These are phyloP conservation scores for Lomographa bimaculata DNA, from an alignment of 2,888 invertebrate genomes.

Conservation along the genomic window DNA sequence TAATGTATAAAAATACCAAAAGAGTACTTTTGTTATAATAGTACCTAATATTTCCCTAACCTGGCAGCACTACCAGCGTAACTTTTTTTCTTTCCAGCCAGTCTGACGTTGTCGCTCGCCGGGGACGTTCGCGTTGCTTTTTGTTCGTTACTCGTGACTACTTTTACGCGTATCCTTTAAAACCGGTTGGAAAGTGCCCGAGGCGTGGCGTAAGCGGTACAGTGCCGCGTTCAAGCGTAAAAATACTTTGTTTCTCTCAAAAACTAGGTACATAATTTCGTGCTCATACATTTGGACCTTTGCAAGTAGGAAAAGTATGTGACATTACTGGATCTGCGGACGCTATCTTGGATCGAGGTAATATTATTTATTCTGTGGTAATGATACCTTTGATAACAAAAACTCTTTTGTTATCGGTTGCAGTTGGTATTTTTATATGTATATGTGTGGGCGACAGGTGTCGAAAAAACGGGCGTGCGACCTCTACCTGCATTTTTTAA, in stretches of 20 bases:
- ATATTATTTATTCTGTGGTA: too few relatives aligned
- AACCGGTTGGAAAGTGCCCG: slow-evolving; percentile 77
- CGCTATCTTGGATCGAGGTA: slow-evolving; percentile 38
- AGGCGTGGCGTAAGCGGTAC: slow-evolving; percentile 74
- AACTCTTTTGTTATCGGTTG: slow-evolving; percentile 39
- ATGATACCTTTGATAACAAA: slow-evolving; percentile 38
- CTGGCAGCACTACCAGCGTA: slow-evolving; percentile 58
- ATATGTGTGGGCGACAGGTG: slow-evolving; percentile 30
- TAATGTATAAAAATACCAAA: too few relatives aligned
- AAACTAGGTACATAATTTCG: slow-evolving; percentile 29
- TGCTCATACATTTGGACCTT: slow-evolving; percentile 38
- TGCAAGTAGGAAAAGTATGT: slow-evolving; percentile 35
- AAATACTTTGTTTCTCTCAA: slow-evolving; percentile 49
- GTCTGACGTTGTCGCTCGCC: slow-evolving; percentile 50
- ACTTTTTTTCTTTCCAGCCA: slow-evolving; percentile 54
- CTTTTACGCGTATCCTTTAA: slow-evolving; percentile 69
- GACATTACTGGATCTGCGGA: slow-evolving; percentile 26
- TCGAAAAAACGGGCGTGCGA: slow-evolving; percentile 23
- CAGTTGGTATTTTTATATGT: slow-evolving; percentile 19
- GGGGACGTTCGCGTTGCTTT: slow-evolving; percentile 46
- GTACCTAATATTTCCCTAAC: not conserved
- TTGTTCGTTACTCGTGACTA: slow-evolving; percentile 39
- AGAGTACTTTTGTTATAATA: too few relatives aligned
- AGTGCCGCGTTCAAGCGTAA: slow-evolving; percentile 68
- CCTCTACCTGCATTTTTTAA: slow-evolving; percentile 31